These are phyloP conservation scores for Tipula lateralis DNA, from an alignment of 2,888 invertebrate genomes.

Conservation along the genomic window DNA sequence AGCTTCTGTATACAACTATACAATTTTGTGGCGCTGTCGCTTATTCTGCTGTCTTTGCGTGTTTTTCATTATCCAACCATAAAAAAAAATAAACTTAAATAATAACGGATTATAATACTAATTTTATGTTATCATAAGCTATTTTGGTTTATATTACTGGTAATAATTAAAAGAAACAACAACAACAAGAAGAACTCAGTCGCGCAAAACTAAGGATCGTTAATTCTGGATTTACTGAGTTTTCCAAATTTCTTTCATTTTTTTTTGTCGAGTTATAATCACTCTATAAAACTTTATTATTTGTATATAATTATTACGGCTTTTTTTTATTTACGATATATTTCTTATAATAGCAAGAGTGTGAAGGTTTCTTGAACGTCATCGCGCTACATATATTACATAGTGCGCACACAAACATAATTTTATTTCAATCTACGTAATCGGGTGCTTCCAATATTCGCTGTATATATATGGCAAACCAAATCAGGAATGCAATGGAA, in stretches of 20 bases:
- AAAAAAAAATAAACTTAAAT: neutral
- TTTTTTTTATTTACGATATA: neutral
- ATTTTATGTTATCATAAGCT: slow-evolving; percentile 11
- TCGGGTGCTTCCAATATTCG: no score
- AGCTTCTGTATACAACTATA: neutral
- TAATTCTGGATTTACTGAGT: neutral
- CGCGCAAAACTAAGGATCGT: neutral
- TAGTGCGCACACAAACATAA: neutral
- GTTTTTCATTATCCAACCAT: neutral
- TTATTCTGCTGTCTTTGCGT: neutral
- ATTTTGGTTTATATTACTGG: slow-evolving; percentile 19
- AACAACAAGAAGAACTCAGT: neutral
- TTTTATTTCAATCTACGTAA: no score
- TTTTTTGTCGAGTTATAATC: neutral
- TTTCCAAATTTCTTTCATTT: neutral
- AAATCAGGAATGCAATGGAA: neutral
- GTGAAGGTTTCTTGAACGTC: neutral
- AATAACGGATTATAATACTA: neutral
- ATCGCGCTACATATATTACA: neutral
- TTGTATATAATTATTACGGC: neutral
- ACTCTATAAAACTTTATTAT: neutral
- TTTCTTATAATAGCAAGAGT: neutral
- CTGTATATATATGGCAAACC: neutral
- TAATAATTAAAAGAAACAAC: slow-evolving; percentile 3
- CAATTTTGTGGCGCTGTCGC: neutral